Conservation (phyloP, 1,140 invertebrate genomes). For the Argopecten irradians region DNA sequence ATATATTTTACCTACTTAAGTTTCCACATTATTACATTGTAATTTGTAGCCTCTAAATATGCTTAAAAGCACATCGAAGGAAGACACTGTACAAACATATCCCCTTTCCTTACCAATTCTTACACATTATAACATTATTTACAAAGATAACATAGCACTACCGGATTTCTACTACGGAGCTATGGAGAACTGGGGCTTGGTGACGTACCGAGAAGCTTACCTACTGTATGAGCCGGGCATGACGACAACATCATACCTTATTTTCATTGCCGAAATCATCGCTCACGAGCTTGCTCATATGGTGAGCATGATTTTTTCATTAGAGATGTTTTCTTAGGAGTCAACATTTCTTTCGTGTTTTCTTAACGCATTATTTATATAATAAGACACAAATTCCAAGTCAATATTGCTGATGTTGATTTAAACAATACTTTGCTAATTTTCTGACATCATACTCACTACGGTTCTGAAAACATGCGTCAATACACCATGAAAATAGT, state of each 20-base stretch:
- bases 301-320: conserved; percentile 71
- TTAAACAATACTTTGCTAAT: too few species aligned
- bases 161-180: conserved; percentile 93
- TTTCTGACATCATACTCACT: too few species aligned
- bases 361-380: too few species aligned
- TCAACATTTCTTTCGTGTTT: too few species aligned
- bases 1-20: not conserved
- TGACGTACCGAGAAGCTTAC: conserved; percentile 74
- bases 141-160: conserved; percentile 89
- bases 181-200: conserved; percentile 89
- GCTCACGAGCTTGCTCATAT: conserved; percentile 80
- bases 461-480: too few species aligned
- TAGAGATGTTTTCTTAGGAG: not conserved
- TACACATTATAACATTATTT: conserved; percentile 27
- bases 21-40: not conserved
- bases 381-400: too few species aligned
- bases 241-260: conserved; percentile 58
- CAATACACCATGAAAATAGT: too few species aligned
- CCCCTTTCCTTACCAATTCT: not conserved
- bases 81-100: too few species aligned
- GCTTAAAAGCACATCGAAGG: not conserved
- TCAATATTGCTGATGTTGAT: too few species aligned
- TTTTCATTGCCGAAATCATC: conserved; percentile 73
- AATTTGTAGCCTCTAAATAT: not conserved
- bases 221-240: conserved; percentile 71